Evolutionary conservation across 2,113 vertebrate genomes (phyloP).

Genomic region (Corvus cornix): DNA sequence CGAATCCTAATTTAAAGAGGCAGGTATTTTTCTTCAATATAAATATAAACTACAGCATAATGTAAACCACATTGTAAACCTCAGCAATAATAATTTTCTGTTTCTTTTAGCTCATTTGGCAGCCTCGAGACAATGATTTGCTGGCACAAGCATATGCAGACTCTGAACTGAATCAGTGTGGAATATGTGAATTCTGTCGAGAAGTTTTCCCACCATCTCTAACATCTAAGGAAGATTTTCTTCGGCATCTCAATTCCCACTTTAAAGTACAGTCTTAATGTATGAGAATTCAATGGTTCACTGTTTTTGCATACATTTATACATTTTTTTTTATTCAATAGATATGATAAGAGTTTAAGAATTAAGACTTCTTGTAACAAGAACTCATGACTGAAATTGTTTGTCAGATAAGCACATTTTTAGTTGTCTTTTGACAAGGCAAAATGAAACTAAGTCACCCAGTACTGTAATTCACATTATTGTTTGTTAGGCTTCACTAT

Average conservation of each 20-base stretch:
- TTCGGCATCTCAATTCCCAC: slow-evolving; percentile 95
- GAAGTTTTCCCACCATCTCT: slow-evolving; percentile 86
- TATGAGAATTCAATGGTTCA: slow-evolving; percentile 67
- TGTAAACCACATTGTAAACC: slow-evolving; percentile 21
- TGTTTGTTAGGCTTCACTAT: slow-evolving; percentile 43
- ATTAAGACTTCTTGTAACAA: slow-evolving; percentile 47
- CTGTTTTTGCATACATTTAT: slow-evolving; percentile 48
- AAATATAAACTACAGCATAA: not conserved
- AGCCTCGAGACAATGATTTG: slow-evolving; percentile 80
- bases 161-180: slow-evolving; percentile 77
- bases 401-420: slow-evolving; percentile 41
- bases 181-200: slow-evolving; percentile 93
- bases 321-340: slow-evolving; percentile 32
- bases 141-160: slow-evolving; percentile 74
- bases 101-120: slow-evolving; percentile 87
- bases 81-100: slow-evolving; percentile 59
- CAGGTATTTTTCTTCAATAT: not conserved
- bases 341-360: slow-evolving; percentile 35
- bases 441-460: slow-evolving; percentile 46
- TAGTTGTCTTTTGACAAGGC: slow-evolving; percentile 18
- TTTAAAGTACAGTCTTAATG: slow-evolving; percentile 83
- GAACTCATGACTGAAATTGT: slow-evolving; percentile 1
- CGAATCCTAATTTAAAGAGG: not conserved
- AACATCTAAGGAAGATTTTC: slow-evolving; percentile 82
- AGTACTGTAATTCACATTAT: slow-evolving; percentile 34